Evolutionary conservation across 2,113 vertebrate species (phyloP).

Genomic region (Hypanus sabinus): DNA sequence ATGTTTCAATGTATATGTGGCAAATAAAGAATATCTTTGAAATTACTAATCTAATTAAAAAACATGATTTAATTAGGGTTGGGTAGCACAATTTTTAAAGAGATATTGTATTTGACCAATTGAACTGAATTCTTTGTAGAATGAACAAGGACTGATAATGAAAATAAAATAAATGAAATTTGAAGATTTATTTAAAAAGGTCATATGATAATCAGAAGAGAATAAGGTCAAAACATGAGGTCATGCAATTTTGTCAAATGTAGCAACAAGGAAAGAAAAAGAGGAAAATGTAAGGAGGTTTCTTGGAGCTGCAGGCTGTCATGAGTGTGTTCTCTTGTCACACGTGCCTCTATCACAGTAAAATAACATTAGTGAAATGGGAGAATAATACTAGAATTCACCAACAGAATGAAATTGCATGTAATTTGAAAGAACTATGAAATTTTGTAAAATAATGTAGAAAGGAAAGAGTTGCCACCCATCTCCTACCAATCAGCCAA

Average conservation of each 20-base stretch:
- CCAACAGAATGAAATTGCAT: neutral
- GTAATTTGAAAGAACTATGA: neutral
- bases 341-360: neutral
- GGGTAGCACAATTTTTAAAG: neutral
- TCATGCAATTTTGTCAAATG: neutral
- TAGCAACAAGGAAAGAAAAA: neutral
- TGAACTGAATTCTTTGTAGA: neutral
- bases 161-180: neutral
- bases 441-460: neutral
- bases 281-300: neutral
- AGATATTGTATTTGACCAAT: conserved; percentile 10
- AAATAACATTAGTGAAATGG: neutral
- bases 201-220: neutral
- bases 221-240: neutral
- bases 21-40: too few relatives aligned
- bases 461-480: neutral
- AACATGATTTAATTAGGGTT: conserved; percentile 24
- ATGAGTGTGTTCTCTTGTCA: neutral
- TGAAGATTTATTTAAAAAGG: neutral
- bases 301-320: neutral
- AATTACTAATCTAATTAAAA: neutral
- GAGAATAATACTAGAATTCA: neutral
- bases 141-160: neutral
- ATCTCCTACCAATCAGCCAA: too few relatives aligned
- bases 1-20: too few relatives aligned